Base-by-base conservation (phyloP, 2,113 vertebrate genomes). In the Notothenia coriiceps region DNA sequence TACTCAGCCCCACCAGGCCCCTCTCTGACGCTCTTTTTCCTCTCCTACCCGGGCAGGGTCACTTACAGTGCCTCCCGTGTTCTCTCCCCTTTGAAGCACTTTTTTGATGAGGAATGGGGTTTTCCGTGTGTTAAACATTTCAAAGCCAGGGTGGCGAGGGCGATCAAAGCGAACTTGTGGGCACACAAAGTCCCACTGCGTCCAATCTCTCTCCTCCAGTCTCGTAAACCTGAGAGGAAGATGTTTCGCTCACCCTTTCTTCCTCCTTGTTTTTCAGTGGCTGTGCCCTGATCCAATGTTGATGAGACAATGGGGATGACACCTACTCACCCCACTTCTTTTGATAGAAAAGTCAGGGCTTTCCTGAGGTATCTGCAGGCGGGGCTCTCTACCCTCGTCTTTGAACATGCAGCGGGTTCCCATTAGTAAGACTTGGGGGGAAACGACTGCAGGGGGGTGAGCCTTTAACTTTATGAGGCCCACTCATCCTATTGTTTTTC, bases 331-430 rank as follows among this genome's bases (percentile, higher is more conserved):
- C 84, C 85, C 9, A 43, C 82, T 83, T 79, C 77, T 77, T 93
- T 92, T 91, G 89, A 93, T 81, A 69, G 71, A 90, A 85, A 93
- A 90, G 80, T 82, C 86, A 10, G 75, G 83, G 86, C 88, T 92
- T 93, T 90, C 86, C 86, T 87, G 22, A 68, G 82, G 90, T 88
- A 91, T 92, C 90, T 70, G 47, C 66, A 18, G 75, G 74, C 83
- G 50, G 74, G 59, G 62, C 60, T 59, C 71, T 86, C 70, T 73
- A 77, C 79, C 84, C 86, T 47, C 2, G 62, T 77, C 88, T 93
- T 92, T 94, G 90, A 94, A 94, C 86, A 49, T 29, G 65, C 88
- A 93, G 84, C 90, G 84, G 92, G 84, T 83, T 93, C 83, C 76
- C 68, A 93, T 93, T 93, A 91, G 64, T 63, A 71, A 70, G 83